These are phyloP conservation scores for Athalia rosae DNA, from an alignment of 2,888 invertebrate genomes.

Conservation along the genomic window DNA sequence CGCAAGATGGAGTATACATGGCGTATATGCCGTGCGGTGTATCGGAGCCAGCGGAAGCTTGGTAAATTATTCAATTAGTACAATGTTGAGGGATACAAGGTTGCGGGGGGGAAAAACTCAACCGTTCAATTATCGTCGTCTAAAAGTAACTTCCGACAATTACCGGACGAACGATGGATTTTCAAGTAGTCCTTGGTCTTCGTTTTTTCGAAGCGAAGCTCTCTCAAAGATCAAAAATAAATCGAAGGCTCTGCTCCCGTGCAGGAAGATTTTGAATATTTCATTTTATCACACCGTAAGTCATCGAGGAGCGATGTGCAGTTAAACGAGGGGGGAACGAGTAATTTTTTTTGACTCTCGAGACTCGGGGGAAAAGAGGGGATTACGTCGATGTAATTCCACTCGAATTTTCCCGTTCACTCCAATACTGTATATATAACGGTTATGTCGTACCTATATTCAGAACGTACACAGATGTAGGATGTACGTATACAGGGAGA, in stretches of 20 bases:
- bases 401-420: conserved; percentile 5
- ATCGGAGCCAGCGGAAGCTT: too few species aligned
- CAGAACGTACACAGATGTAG: not conserved
- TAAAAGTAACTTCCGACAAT: too few species aligned
- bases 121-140: too few species aligned
- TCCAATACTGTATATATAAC: conserved; percentile 6
- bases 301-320: not conserved
- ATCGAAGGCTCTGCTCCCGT: not conserved
- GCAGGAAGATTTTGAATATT: not conserved
- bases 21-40: not conserved
- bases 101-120: too few species aligned
- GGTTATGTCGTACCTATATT: not conserved
- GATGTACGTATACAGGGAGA: too few species aligned
- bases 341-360: not conserved
- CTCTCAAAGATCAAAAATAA: not conserved
- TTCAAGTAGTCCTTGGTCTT: too few species aligned
- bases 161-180: too few species aligned
- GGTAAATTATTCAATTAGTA: too few species aligned
- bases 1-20: not conserved
- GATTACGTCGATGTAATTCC: conserved; percentile 1
- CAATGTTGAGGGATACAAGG: too few species aligned
- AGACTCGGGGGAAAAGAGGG: not conserved
- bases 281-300: not conserved
- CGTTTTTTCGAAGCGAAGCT: too few species aligned
- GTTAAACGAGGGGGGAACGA: not conserved